Evolutionary conservation across 37 sponge, comb jelly and placozoan species (phyloP), one percentile per base, ranked within the genome.

Genomic region (Amphimedon queenslandica): DNA sequence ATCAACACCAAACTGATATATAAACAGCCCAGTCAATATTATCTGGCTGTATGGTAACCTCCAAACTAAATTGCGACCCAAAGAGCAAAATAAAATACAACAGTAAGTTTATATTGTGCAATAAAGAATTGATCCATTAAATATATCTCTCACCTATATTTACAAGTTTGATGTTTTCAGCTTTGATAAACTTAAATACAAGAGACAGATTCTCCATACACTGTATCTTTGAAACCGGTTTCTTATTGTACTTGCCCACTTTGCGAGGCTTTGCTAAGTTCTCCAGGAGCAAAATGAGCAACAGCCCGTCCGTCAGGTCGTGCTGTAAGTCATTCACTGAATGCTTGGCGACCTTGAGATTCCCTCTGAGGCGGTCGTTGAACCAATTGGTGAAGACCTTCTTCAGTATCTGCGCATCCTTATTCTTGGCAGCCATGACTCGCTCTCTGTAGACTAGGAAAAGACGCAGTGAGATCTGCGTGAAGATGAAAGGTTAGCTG

Each of bases 381-480:
- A 88, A 75, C 96, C 96, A 95, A 76, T 95, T 95, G 29, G 96
- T 91, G 79, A 95, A 95, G 41, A 89, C 79, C 58, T 65, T 80
- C 43, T 84, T 42, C 66, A 91, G 96, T 55, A 88, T 95, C 58
- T 91, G 67, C 84, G 81, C 83, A 91, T 91, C 90, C 3, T 65
- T 43, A 4, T 73, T n/a, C n/a, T n/a, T n/a, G n/a, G n/a, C n/a
- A n/a, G n/a, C n/a, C n/a, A n/a, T n/a, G n/a, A n/a, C n/a, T n/a
- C n/a, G n/a, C n/a, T n/a, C n/a, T n/a, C n/a, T n/a, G n/a, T n/a
- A n/a, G n/a, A n/a, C n/a, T n/a, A n/a, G n/a, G n/a, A n/a, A n/a
- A n/a, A n/a, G n/a, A n/a, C n/a, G n/a, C n/a, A n/a, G n/a, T n/a
- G n/a, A n/a, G n/a, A n/a, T n/a, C n/a, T n/a, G n/a, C n/a, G n/a